Conservation (phyloP, 2,113 vertebrate species). For the Connochaetes taurinus region DNA sequence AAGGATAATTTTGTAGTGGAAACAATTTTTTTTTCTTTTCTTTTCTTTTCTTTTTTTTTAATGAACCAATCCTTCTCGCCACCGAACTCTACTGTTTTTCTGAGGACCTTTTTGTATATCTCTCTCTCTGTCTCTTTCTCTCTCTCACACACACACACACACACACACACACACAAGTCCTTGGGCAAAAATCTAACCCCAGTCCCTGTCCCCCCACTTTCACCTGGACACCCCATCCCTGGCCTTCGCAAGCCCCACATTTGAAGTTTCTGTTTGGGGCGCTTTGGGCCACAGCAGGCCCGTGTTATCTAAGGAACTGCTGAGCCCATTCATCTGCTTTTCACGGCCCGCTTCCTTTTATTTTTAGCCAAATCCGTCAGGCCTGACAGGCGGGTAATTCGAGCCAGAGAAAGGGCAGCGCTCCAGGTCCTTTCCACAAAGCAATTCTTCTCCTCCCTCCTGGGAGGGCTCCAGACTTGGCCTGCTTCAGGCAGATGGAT, state of each 20-base stretch:
- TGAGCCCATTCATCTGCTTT: slow-evolving; percentile 90
- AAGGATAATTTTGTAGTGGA: slow-evolving; percentile 47
- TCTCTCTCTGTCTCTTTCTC: neutral
- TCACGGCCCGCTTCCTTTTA: slow-evolving; percentile 91
- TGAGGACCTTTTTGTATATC: neutral
- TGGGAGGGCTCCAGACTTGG: slow-evolving; percentile 87
- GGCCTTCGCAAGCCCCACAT: slow-evolving; percentile 58
- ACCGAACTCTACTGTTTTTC: slow-evolving; percentile 12
- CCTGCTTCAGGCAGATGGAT: slow-evolving; percentile 86
- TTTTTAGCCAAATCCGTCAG: slow-evolving; percentile 97
- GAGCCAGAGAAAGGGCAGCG: slow-evolving; percentile 88
- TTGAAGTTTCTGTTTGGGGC: slow-evolving; percentile 80
- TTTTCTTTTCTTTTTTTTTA: neutral
- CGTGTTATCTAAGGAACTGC: slow-evolving; percentile 82
- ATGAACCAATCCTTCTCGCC: neutral
- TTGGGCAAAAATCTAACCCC: neutral
- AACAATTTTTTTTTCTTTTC: neutral
- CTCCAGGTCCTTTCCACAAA: slow-evolving; percentile 89
- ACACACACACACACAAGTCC: neutral
- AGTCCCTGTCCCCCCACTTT: neutral
- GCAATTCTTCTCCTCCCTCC: slow-evolving; percentile 89
- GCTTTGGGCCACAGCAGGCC: slow-evolving; percentile 77
- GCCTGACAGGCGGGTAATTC: slow-evolving; percentile 92
- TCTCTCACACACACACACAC: too few relatives aligned
- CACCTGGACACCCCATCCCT: slow-evolving; percentile 51